Conservation (phyloP, 1,140 invertebrate species). For the Metopolophium dirhodum region DNA sequence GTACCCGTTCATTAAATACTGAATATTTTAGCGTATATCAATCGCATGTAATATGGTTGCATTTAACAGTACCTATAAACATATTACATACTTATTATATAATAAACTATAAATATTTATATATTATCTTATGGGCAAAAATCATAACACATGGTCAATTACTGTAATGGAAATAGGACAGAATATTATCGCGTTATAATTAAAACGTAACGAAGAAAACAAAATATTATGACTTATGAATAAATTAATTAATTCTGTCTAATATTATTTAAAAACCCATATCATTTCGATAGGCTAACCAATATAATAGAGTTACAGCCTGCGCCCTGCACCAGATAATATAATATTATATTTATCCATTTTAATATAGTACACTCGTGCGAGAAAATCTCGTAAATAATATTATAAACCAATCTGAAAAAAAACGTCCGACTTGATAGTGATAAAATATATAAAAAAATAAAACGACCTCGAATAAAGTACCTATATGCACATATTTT, state of each 20-base stretch:
- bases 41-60: not conserved
- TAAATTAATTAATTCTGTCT: not conserved
- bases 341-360: too few relatives aligned
- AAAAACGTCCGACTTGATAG: not conserved
- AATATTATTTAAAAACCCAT: not conserved
- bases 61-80: not conserved
- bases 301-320: not conserved
- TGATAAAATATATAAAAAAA: not conserved
- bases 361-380: not conserved
- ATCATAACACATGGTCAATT: not conserved
- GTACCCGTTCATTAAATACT: not conserved
- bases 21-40: not conserved
- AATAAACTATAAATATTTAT: not conserved
- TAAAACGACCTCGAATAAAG: not conserved
- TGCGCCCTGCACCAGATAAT: not conserved
- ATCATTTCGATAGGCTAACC: not conserved
- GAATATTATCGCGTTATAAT: not conserved
- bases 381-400: not conserved
- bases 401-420: constrained; percentile 10
- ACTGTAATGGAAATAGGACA: not conserved
- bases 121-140: not conserved
- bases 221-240: not conserved
- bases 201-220: not conserved
- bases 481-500: not conserved
- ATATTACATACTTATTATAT: not conserved